Base-by-base conservation (phyloP, 1,140 invertebrate species). In the Drosophila trapezifrons region DNA sequence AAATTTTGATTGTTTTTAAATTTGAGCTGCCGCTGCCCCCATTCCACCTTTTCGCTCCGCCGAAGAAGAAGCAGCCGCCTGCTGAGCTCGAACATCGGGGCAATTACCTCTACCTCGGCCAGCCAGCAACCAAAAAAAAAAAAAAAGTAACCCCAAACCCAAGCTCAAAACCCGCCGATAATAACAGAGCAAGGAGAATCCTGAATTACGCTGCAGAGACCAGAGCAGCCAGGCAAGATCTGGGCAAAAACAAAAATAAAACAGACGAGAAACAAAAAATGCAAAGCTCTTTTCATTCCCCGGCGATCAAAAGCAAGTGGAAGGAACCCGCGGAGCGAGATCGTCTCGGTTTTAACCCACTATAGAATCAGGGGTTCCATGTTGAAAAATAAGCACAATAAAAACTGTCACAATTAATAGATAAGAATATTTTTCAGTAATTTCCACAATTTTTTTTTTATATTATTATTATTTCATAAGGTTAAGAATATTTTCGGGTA, bases 121-220 rank as follows among this genome's bases (percentile, higher is more conserved):
- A 15, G 80, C 37, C 60, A 76, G 49, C 64, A 81, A 67, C 78
- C 76, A 70, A 56, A 57, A 52, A 60, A 66, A 65, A 70, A 72
- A n/a, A 71, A 64, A 52, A 60, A 66, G 72, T 75, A 72, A 74
- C 54, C 65, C 62, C 76, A 57, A 63, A 58, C 45, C 56, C 76
- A 71, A 78, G 47, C 65, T 55, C 57, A 74, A 78, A 75, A 38
- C 77, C 77, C 83, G 79, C 69, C 84, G 72, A 89, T 89, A 89
- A 89, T 89, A 89, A 89, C 84, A 89, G 79, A 82, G 83, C 76
- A 75, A 79, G 46, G 80, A 80, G 84, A 83, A 89, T 89, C 84
- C 84, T 89, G 84, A 83, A 89, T 89, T 89, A 89, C 84, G 84
- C 84, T 71, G 76, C 69, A 73, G 70, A 70, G 72, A 67, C 45